These are phyloP conservation scores for Suillia variegata DNA, from an alignment of 2,888 invertebrate species.

Conservation along the genomic window DNA sequence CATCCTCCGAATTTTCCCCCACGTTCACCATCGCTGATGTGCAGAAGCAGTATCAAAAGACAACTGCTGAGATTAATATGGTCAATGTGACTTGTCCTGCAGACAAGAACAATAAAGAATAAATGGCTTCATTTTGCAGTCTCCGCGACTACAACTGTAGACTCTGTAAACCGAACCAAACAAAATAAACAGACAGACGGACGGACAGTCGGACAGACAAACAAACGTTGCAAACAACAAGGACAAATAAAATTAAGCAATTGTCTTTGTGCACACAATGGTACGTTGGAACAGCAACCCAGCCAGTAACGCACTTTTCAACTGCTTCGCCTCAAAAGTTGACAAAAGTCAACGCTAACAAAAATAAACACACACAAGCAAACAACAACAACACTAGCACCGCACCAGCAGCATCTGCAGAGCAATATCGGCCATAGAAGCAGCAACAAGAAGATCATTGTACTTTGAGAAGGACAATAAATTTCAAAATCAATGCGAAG, in stretches of 20 bases:
- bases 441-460: conserved; percentile 38
- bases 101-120: not conserved
- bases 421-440: conserved; percentile 34
- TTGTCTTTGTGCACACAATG: not conserved
- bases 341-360: conserved; percentile 25
- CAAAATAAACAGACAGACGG: no score
- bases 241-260: conserved; percentile 2
- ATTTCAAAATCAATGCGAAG: not conserved
- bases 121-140: not conserved
- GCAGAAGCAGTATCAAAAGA: no score
- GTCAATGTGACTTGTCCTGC: not conserved
- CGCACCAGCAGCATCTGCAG: not conserved
- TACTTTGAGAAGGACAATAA: conserved; percentile 44
- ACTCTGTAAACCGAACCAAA: not conserved
- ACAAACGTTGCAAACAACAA: not conserved
- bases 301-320: conserved; percentile 5
- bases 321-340: conserved; percentile 7
- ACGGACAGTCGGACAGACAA: not conserved
- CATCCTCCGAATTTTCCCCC: no score
- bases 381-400: not conserved
- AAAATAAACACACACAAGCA: not conserved
- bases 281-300: no score
- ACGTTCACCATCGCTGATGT: no score
- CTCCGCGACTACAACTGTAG: not conserved
- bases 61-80: no score